phyloP scores from a whole-genome alignment of 2,888 invertebrate genomes.

The Ormyrus rosae region DNA sequence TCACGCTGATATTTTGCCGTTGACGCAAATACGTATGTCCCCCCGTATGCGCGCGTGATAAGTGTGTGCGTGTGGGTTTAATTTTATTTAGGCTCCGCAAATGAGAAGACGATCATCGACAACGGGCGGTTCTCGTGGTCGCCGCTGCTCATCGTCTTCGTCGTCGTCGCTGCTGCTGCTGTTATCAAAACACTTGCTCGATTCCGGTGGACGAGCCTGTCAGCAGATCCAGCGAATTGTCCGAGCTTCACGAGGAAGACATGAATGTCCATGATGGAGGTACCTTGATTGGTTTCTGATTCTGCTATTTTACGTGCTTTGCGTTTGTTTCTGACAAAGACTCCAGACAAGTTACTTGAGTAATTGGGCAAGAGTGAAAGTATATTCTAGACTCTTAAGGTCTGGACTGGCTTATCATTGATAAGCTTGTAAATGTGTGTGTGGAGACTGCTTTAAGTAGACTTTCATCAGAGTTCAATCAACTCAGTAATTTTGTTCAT shows the following conservation, averaged over 20 bases:
- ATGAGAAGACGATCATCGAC: constrained; percentile 34
- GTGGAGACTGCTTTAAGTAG: constrained; percentile 10
- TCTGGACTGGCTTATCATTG: constrained; percentile 8
- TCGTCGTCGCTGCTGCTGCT: neutral
- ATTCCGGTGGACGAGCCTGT: constrained; percentile 6
- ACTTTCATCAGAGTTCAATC: constrained; percentile 36
- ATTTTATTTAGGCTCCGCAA: constrained; percentile 19
- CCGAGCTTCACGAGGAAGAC: constrained; percentile 59
- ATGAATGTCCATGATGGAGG: constrained; percentile 70
- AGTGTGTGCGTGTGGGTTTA: too few relatives aligned
- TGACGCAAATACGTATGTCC: neutral
- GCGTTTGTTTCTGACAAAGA: neutral
- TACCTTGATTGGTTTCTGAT: constrained; percentile 45
- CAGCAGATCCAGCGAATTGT: constrained; percentile 9
- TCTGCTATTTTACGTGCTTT: neutral
- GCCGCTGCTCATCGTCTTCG: constrained; percentile 6
- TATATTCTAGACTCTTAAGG: neutral
- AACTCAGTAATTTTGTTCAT: constrained; percentile 15
- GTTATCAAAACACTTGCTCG: constrained; percentile 4
- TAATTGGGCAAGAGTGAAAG: too few relatives aligned
- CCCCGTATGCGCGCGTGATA: neutral
- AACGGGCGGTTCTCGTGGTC: neutral
- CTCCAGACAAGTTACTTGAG: too few relatives aligned
- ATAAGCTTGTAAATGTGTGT: neutral
- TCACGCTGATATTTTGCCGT: neutral